A percentile compares a stretch with the other conserved stretches of the same genome.
These are phyloP conservation scores for Botrylloides violaceus DNA, from an alignment of 23 tunicate genomes.

Conservation along the genomic window DNA sequence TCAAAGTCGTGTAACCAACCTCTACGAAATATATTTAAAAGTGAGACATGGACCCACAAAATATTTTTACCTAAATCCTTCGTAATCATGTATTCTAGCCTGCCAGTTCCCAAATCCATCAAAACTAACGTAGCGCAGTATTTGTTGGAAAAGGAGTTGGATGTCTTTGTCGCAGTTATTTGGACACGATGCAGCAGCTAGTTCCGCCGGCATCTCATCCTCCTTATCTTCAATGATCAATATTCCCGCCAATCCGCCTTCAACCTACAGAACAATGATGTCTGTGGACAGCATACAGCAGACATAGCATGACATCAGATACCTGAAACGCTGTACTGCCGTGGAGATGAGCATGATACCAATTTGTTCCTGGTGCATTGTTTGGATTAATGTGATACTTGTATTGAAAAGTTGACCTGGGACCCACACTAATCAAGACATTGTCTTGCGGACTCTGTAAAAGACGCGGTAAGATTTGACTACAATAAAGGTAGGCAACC, in stretches of 20 bases:
- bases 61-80: slow-evolving; percentile 32
- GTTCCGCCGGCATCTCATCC: slow-evolving; percentile 25
- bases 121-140: slow-evolving; percentile 21
- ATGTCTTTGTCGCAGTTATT: slow-evolving; percentile 56
- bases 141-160: slow-evolving; percentile 62
- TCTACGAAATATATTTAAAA: too few species aligned
- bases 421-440: slow-evolving; percentile 43
- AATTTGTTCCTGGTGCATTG: slow-evolving; percentile 69
- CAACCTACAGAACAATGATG: slow-evolving; percentile 43
- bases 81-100: slow-evolving; percentile 35
- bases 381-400: slow-evolving; percentile 31
- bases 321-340: slow-evolving; percentile 65
- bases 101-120: slow-evolving; percentile 50
- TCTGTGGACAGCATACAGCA: too few species aligned
- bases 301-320: too few species aligned
- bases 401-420: slow-evolving; percentile 28
- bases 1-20: too few species aligned
- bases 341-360: slow-evolving; percentile 84
- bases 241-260: slow-evolving; percentile 71
- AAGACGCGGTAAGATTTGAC: too few species aligned
- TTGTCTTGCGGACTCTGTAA: slow-evolving; percentile 59
- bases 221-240: slow-evolving; percentile 54
- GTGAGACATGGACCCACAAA: too few species aligned
- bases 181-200: slow-evolving; percentile 58
- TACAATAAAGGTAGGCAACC: too few species aligned